Evolutionary conservation across 2,888 invertebrate genomes (phyloP).

Genomic region (Diachrysia chrysitis): DNA sequence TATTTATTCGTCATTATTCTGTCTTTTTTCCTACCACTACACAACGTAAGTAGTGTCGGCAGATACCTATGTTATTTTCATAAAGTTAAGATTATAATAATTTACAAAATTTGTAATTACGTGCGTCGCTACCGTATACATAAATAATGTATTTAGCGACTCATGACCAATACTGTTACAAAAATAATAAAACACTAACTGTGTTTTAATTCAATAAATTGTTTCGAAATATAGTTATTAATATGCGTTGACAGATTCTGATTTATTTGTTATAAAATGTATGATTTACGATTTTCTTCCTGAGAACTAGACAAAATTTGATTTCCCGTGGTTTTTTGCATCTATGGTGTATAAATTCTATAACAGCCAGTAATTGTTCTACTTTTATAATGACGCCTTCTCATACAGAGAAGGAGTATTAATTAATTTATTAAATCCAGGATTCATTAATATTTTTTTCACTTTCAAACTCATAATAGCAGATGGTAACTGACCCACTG

Average conservation of each 20-base stretch:
- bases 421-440: too few relatives aligned
- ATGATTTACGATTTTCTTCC: conserved; percentile 7
- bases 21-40: conserved; percentile 67
- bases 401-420: too few relatives aligned
- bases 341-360: background rate
- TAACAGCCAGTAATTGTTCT: background rate
- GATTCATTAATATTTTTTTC: too few relatives aligned
- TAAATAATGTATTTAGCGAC: conserved; percentile 75
- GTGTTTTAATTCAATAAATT: conserved; percentile 48
- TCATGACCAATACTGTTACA: conserved; percentile 16
- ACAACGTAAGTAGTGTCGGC: conserved; percentile 67
- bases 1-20: too few relatives aligned
- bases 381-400: too few relatives aligned
- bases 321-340: conserved; percentile 16
- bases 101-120: conserved; percentile 86
- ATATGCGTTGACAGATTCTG: conserved; percentile 34
- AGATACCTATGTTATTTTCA: conserved; percentile 73
- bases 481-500: too few relatives aligned
- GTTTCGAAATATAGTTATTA: conserved; percentile 44
- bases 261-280: conserved; percentile 39
- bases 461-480: too few relatives aligned
- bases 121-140: conserved; percentile 79
- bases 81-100: conserved; percentile 83
- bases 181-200: conserved; percentile 50
- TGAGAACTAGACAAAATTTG: conserved; percentile 13